Base-by-base conservation (phyloP, 2,888 invertebrate genomes). In the Uloborus plumipes region DNA sequence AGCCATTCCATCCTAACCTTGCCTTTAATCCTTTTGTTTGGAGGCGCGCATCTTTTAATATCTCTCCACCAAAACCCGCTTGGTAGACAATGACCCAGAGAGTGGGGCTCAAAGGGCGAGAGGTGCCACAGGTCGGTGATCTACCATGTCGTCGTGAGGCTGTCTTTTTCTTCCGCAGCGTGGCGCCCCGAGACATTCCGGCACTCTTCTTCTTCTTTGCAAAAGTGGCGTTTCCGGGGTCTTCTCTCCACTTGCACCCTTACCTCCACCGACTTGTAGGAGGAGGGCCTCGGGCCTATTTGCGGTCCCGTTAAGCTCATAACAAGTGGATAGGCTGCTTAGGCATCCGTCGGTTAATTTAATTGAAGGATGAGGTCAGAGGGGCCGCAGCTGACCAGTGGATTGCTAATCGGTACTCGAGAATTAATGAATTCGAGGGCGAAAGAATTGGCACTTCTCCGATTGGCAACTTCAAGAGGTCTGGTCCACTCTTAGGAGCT, bases 81-180 rank as follows among this genome's bases (percentile, higher is more conserved):
- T 69, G 67, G 61, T 76, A 76, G 76, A 76, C 76, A 76, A 69
- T 76, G 76, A 76, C 76, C 76, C 62, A 76, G 69, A 76, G 67
- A 51, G 64, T 39, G 31, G n/a, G n/a, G 18, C 20, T 31, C 13
- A 74, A 50, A 47, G 72, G 76, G 76, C 64, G 76, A 76, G 62
- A 76, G 76, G 76, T 76, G 62, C 62, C 76, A 69, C 53, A 76
- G 69, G 76, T 76, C 69, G 76, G 69, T 70, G 76, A 75, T 75
- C 75, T 75, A 75, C 75, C 76, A 69, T 62, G 66, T 66, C 64
- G 76, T 76, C 76, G 76, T 76, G 76, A 76, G n/a, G 76, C n/a
- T 65, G 65, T 47, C 47, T 74, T 20, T 58, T 62, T 62, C 22
- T 75, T 59, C 16, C 31, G n/a, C 55, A 47, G n/a, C 15, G 15